A percentile compares a stretch with the other conserved stretches of the same genome.
phyloP scores from a whole-genome alignment of 2,888 invertebrate genomes.

The Archips xylosteana region DNA sequence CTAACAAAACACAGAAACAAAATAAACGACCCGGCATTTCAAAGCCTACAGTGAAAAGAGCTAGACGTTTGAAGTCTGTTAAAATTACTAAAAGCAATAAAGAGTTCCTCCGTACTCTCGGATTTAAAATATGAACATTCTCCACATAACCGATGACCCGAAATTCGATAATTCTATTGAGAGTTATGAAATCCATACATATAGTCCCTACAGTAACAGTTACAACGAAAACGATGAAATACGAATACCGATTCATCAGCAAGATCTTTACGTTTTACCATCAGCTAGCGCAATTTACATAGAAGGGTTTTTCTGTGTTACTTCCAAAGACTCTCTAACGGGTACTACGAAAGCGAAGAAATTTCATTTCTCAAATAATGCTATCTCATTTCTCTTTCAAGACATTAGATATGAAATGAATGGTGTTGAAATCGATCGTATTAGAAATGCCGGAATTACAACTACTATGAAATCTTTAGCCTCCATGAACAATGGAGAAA shows the following conservation, averaged over 20 bases:
- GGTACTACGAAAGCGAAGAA: neutral
- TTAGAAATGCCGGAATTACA: conserved; percentile 55
- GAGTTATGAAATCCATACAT: conserved; percentile 45
- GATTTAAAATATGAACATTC: conserved; percentile 43
- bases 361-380: neutral
- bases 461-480: conserved; percentile 58
- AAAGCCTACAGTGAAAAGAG: neutral
- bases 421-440: conserved; percentile 1
- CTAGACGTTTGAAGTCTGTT: neutral
- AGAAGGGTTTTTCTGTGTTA: conserved; percentile 35
- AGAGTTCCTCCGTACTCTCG: conserved; percentile 39
- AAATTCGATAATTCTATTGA: conserved; percentile 43
- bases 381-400: conserved; percentile 14
- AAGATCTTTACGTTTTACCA: conserved; percentile 46
- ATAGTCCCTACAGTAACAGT: conserved; percentile 41
- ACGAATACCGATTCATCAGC: conserved; percentile 45
- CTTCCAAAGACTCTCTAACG: neutral
- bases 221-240: conserved; percentile 46
- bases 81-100: conserved; percentile 32
- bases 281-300: conserved; percentile 44
- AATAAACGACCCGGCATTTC: too few species aligned
- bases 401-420: conserved; percentile 22
- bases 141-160: conserved; percentile 35
- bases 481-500: conserved; percentile 52
- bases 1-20: too few species aligned